A percentile compares a stretch with the other conserved stretches of the same genome.
These are phyloP conservation scores for Lasioglossum baleicum DNA, from an alignment of 1,140 invertebrate species.

Conservation along the genomic window DNA sequence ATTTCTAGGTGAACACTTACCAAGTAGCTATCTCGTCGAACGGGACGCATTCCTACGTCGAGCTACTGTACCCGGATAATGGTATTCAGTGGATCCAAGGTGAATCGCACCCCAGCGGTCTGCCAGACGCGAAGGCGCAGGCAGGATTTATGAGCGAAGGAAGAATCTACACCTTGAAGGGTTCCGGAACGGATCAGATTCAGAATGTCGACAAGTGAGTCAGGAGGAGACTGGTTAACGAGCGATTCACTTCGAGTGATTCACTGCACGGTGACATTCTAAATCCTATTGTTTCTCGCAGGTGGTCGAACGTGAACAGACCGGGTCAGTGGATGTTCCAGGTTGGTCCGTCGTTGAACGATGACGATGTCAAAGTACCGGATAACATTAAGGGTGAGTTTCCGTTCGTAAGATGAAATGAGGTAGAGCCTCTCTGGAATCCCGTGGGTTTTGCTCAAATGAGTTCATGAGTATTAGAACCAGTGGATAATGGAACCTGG, in stretches of 20 bases:
- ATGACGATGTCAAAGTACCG: slow-evolving; percentile 84
- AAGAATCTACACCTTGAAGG: slow-evolving; percentile 85
- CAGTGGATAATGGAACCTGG: too few species aligned
- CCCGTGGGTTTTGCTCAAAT: too few species aligned
- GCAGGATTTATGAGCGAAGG: slow-evolving; percentile 94
- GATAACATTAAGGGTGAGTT: slow-evolving; percentile 80
- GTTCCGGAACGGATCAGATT: slow-evolving; percentile 94
- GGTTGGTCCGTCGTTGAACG: slow-evolving; percentile 84
- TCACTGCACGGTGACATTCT: background rate
- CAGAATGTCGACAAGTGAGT: slow-evolving; percentile 86
- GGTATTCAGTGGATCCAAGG: slow-evolving; percentile 96
- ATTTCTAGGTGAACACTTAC: slow-evolving; percentile 85
- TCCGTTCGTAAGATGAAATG: background rate
- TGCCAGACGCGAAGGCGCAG: slow-evolving; percentile 93
- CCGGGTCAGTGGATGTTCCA: slow-evolving; percentile 92
- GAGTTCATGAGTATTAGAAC: too few species aligned
- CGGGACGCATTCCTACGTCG: slow-evolving; percentile 89
- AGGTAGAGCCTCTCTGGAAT: too few species aligned
- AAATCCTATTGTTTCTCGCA: slow-evolving; percentile 68
- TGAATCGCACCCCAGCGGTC: slow-evolving; percentile 82
- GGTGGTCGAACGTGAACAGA: slow-evolving; percentile 90
- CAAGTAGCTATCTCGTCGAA: slow-evolving; percentile 92
- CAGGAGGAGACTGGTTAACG: slow-evolving; percentile 20
- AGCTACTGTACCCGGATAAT: slow-evolving; percentile 91
- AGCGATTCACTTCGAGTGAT: background rate